Evolutionary conservation across 2,888 invertebrate species (phyloP), one percentile per base, ranked within the genome.

Genomic region (Agrotis segetum): DNA sequence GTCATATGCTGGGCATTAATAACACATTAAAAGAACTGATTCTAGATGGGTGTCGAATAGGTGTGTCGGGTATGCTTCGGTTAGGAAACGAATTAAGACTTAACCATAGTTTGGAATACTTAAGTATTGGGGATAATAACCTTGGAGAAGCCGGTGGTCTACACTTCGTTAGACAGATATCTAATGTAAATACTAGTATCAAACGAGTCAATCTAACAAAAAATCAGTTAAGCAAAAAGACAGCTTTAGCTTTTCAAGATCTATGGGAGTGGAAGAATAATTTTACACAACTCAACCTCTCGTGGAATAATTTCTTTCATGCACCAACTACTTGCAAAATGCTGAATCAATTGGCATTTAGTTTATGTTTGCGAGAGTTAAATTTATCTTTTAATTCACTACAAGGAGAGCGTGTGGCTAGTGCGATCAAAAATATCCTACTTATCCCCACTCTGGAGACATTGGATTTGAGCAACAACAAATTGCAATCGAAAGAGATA

Each of bases 21-120:
- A 63, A 44, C 16, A 88, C 87, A 16, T 63, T 92, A 52, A 69
- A 73, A 56, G 90, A 92, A 70, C 72, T 92, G 11, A 86, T 85
- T 61, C 62, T 92, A 55, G 46, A 81, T 1, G 90, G 91, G 2
- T 92, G 92, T 72, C 88, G 89, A 9, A 90, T 92, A n/a, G 87
- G 90, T 19, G n/a, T 79, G 0, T 76, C 88, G 14, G 92, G 92
- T 1, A 64, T 89, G 16, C 55, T 77, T n/a, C 80, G 85, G 6
- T 68, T 92, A 11, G 80, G 87, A 5, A 66, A 81, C 21, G 79
- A 72, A 5, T 80, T 92, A 52, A 40, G 67, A 14, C 21, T 76
- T 0, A 91, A 92, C 62, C 77, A 80, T 65, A 71, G 79, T n/a
- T 74, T 92, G 4, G 69, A 56, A 29, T 52, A 34, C 19, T 68